A percentile compares a stretch with the other conserved stretches of the same genome.
phyloP scores from a whole-genome alignment of 2,797 vertebrate genomes.

The Aldrovandia affinis region DNA sequence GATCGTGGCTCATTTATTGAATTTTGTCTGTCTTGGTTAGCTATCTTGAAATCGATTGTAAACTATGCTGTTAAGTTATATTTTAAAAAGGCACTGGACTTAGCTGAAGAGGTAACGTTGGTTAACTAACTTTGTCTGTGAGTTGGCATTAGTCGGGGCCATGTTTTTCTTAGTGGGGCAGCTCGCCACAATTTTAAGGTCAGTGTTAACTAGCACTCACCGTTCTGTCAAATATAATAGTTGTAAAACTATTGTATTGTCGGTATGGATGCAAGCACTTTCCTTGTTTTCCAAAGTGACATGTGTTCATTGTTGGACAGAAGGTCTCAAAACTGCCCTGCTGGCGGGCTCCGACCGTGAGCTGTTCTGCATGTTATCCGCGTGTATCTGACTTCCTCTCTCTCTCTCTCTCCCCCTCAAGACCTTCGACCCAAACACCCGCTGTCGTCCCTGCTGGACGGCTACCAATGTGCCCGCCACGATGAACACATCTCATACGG shows the following conservation, averaged over 20 bases:
- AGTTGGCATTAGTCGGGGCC: not conserved
- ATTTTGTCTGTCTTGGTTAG: not conserved
- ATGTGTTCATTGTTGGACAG: not conserved
- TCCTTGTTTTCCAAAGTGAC: not conserved
- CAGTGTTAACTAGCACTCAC: not conserved
- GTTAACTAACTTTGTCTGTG: not conserved
- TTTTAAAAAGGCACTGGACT: not conserved
- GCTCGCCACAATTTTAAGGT: not conserved
- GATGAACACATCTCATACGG: constrained; percentile 89
- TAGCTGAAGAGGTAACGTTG: not conserved
- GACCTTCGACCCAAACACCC: constrained; percentile 63
- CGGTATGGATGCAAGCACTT: not conserved
- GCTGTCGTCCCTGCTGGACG: constrained; percentile 78
- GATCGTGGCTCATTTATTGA: not conserved
- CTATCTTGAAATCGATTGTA: not conserved
- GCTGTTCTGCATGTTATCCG: not conserved
- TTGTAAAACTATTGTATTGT: not conserved
- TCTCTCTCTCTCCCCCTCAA: constrained; percentile 35
- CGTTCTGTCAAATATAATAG: not conserved
- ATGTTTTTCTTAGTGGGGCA: not conserved
- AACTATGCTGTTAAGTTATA: not conserved
- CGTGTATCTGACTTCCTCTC: not conserved
- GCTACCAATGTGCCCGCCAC: constrained; percentile 76
- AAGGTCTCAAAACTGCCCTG: not conserved
- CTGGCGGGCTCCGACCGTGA: not conserved